Evolutionary conservation across 2,888 invertebrate genomes (phyloP), one percentile per base, ranked within the genome.

Genomic region (Ellobium chinense): DNA sequence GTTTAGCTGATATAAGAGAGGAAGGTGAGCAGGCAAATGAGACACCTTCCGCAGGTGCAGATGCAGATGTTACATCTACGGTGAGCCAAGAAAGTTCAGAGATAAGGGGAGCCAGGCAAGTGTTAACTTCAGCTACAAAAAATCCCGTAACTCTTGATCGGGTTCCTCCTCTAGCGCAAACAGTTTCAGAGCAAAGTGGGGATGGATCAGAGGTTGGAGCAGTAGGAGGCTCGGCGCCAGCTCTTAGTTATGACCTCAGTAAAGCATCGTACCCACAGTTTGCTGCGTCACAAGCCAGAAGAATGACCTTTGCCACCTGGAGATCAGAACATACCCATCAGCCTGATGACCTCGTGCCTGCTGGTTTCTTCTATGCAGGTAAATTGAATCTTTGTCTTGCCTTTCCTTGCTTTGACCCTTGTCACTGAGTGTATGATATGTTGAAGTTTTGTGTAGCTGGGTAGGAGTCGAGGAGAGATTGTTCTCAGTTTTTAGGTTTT

Each of bases 321-420:
- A 65, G 46, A 12, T 62, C 34, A 24, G 9, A 7, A 12, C 36
- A 39, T 34, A n/a, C 73, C 1, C 81, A 81, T 58, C 24, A 36
- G 0, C 78, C 81, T 1, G 69, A 73, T 2, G 62, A 78, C 4
- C 66, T 81, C 54, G 74, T 75, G 4, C 74, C 72, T n/a, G 63
- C 60, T 37, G 81, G 81, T 4, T 81, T 81, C 46, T 81, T 73
- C 58, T 78, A 62, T 24, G 46, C 78, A 60, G 81, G 81, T 81
- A 24, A 46, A 27, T 69, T 60, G 0, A n/a, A 36, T n/a, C 9
- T n/a, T n/a, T n/a, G n/a, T n/a, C n/a, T n/a, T n/a, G n/a, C n/a
- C n/a, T n/a, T n/a, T n/a, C n/a, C n/a, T n/a, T n/a, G n/a, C n/a
- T n/a, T n/a, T n/a, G n/a, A n/a, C n/a, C n/a, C n/a, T n/a, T n/a